Percentiles rank a stretch among this genome's conserved stretches.
phyloP scores from a whole-genome alignment of 2,888 invertebrate species.

The Drosophila mimetica region DNA sequence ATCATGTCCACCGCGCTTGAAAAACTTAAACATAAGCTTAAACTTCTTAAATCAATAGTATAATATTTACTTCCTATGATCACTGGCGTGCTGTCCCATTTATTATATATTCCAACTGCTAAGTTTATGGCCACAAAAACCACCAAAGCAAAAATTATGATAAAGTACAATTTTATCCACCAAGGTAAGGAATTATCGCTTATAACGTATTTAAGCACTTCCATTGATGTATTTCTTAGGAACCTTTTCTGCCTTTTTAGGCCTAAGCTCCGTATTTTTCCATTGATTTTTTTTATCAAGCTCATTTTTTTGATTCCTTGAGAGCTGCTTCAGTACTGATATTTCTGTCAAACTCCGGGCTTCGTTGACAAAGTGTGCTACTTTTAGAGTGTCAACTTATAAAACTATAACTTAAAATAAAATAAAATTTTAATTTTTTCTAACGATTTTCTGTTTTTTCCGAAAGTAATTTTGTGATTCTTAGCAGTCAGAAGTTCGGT shows the following conservation, averaged over 20 bases:
- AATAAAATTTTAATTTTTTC: not conserved
- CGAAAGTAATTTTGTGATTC: not conserved
- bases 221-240: constrained; percentile 88
- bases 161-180: constrained; percentile 87
- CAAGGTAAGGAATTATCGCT: constrained; percentile 83
- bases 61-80: constrained; percentile 86
- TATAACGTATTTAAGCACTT: constrained; percentile 89
- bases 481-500: too few relatives aligned
- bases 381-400: not conserved
- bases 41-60: not conserved
- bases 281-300: not conserved
- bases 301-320: constrained; percentile 30
- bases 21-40: too few relatives aligned
- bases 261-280: constrained; percentile 14
- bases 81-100: constrained; percentile 90
- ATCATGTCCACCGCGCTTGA: too few relatives aligned
- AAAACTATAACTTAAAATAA: too few relatives aligned
- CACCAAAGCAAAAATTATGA: constrained; percentile 88
- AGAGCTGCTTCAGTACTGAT: not conserved
- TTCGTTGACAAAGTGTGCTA: not conserved
- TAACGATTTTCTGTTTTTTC: not conserved
- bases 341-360: not conserved
- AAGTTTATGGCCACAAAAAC: constrained; percentile 86
- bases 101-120: constrained; percentile 87
- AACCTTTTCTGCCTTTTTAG: constrained; percentile 85